A percentile compares a stretch with the other conserved stretches of the same genome.
These are phyloP conservation scores for Nipponacmea schrenckii DNA, from an alignment of 2,888 invertebrate species.

Conservation along the genomic window DNA sequence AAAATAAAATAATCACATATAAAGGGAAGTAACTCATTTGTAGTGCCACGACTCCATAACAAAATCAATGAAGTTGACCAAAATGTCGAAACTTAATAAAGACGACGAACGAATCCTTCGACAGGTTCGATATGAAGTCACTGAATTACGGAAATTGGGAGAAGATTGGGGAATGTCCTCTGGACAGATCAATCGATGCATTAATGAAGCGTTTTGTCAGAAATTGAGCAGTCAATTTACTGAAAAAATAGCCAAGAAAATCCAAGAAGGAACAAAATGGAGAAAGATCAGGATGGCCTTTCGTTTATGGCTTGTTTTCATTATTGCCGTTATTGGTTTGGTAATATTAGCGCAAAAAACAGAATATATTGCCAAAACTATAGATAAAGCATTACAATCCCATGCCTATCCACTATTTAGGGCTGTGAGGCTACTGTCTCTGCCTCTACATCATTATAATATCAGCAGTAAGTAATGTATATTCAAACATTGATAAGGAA, in stretches of 20 bases:
- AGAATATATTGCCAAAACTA: neutral
- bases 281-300: neutral
- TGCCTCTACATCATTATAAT: neutral
- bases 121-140: neutral
- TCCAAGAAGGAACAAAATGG: neutral
- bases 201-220: neutral
- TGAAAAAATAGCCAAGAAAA: neutral
- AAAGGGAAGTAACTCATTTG: too few species aligned
- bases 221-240: neutral
- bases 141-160: neutral
- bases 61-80: too few species aligned
- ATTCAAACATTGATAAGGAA: too few species aligned
- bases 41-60: too few species aligned
- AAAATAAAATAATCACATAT: too few species aligned
- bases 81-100: neutral
- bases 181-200: neutral
- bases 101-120: neutral
- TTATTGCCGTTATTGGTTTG: neutral
- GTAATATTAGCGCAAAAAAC: neutral
- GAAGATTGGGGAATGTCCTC: neutral
- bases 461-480: neutral
- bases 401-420: neutral
- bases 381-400: neutral
- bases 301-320: neutral
- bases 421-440: neutral